Conservation (phyloP, 2,113 vertebrate species). For the Nothocercus nigrocapillus region DNA sequence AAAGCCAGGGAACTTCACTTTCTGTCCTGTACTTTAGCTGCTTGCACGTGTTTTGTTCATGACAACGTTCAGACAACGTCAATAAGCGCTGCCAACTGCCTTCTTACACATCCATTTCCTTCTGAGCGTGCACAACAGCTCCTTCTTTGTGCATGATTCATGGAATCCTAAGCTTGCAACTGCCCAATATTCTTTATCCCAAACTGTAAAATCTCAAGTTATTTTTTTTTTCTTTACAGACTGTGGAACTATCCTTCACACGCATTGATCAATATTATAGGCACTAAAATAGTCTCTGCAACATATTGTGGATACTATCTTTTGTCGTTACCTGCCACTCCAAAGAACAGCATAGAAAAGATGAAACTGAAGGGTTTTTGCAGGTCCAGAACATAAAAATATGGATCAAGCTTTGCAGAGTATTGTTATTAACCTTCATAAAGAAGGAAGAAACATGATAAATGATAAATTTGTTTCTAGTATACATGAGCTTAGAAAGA, state of each 20-base stretch:
- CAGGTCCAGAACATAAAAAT: background rate
- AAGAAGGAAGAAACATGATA: background rate
- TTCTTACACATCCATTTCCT: slow-evolving; percentile 22
- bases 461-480: background rate
- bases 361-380: background rate
- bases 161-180: background rate
- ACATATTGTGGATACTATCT: background rate
- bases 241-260: background rate
- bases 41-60: background rate
- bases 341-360: background rate
- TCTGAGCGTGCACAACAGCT: background rate
- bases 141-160: background rate
- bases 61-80: background rate
- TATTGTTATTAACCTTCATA: background rate
- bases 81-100: background rate
- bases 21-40: background rate
- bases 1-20: background rate
- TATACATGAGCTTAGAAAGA: background rate
- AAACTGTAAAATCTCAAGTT: background rate
- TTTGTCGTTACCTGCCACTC: slow-evolving; percentile 1
- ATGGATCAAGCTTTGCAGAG: background rate
- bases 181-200: slow-evolving; percentile 10
- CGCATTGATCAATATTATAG: background rate
- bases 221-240: slow-evolving; percentile 8
- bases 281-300: background rate